These are phyloP conservation scores for Engystomops pustulosus DNA, from an alignment of 2,113 vertebrate genomes.

Conservation along the genomic window DNA sequence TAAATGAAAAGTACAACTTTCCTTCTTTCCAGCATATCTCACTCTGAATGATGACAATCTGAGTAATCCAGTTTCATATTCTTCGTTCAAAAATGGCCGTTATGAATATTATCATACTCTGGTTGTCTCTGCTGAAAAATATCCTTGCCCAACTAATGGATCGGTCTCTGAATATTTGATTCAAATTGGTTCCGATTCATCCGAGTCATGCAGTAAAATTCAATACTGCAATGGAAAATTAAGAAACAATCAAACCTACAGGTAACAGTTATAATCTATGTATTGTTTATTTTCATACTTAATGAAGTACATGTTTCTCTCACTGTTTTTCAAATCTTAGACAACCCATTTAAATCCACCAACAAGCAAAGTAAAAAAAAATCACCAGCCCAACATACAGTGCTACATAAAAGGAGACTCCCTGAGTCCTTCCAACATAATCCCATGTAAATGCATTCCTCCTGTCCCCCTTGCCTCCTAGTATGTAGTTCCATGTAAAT, in stretches of 20 bases:
- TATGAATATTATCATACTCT: neutral
- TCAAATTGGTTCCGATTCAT: neutral
- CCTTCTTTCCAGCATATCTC: conserved; percentile 3
- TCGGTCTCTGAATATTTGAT: neutral
- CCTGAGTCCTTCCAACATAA: too few species aligned
- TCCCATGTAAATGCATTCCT: too few species aligned
- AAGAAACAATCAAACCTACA: neutral
- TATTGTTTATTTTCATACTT: neutral
- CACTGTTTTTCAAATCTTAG: too few species aligned
- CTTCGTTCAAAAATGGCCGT: neutral
- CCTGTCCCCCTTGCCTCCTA: too few species aligned
- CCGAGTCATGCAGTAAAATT: neutral
- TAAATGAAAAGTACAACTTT: neutral
- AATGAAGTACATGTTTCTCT: too few species aligned
- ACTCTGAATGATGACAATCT: neutral
- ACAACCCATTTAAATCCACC: too few species aligned
- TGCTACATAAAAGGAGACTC: too few species aligned
- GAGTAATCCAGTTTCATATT: neutral
- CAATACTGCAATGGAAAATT: conserved; percentile 23
- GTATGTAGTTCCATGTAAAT: too few species aligned
- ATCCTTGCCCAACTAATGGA: neutral
- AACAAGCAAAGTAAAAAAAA: too few species aligned
- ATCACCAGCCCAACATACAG: too few species aligned
- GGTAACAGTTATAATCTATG: neutral
- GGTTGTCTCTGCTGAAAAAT: neutral